Conservation (phyloP, 2,888 invertebrate genomes). For the Taenaris catops region DNA sequence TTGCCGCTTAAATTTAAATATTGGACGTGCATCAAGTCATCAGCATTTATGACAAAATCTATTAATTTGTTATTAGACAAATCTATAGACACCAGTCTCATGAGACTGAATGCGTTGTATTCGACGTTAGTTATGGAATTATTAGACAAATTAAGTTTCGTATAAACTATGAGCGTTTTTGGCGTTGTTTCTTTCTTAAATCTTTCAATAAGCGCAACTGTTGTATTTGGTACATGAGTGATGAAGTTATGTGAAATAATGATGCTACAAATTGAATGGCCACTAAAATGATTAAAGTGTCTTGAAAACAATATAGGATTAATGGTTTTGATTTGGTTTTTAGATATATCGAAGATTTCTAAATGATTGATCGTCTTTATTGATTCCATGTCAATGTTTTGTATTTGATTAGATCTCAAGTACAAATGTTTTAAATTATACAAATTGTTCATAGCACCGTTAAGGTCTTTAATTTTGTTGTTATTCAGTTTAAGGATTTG, state of each 20-base stretch:
- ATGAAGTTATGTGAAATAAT: slow-evolving; percentile 53
- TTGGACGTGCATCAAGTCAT: slow-evolving; percentile 42
- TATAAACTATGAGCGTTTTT: slow-evolving; percentile 27
- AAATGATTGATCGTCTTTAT: slow-evolving; percentile 55
- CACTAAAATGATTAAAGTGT: slow-evolving; percentile 55
- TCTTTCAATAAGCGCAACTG: slow-evolving; percentile 35
- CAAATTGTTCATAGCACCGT: slow-evolving; percentile 58
- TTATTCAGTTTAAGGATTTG: slow-evolving; percentile 46
- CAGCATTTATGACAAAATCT: slow-evolving; percentile 44
- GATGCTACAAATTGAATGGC: slow-evolving; percentile 50
- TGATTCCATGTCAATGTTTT: slow-evolving; percentile 47
- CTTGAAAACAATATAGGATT: slow-evolving; percentile 49
- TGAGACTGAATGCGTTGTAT: slow-evolving; percentile 53
- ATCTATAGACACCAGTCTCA: slow-evolving; percentile 44
- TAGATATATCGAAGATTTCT: slow-evolving; percentile 60
- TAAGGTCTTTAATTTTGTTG: slow-evolving; percentile 54
- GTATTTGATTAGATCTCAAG: slow-evolving; percentile 48
- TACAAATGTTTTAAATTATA: slow-evolving; percentile 51
- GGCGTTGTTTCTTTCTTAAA: slow-evolving; percentile 28
- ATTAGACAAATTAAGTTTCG: slow-evolving; percentile 57
- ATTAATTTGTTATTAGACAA: slow-evolving; percentile 51
- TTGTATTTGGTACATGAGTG: slow-evolving; percentile 44
- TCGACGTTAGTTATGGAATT: slow-evolving; percentile 50
- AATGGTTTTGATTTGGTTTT: slow-evolving; percentile 45
- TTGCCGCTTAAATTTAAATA: slow-evolving; percentile 59